These are phyloP conservation scores for Marcusenius ussheri DNA, from an alignment of 2,113 vertebrate genomes.

Conservation along the genomic window DNA sequence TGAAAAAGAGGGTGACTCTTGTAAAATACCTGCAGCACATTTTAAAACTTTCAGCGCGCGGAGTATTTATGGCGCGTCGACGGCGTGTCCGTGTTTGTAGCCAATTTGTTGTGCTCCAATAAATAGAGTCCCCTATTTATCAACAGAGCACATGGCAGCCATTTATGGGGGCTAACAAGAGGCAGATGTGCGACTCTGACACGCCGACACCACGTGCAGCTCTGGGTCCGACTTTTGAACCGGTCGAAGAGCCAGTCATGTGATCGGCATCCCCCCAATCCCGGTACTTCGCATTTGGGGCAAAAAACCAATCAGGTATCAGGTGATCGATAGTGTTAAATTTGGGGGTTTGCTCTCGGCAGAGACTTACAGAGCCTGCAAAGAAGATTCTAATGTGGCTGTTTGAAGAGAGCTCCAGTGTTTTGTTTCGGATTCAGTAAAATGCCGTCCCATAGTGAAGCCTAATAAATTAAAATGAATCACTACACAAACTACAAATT, in stretches of 20 bases:
- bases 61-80: slow-evolving; percentile 67
- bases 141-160: slow-evolving; percentile 74
- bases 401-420: neutral
- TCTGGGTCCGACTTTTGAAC: slow-evolving; percentile 45
- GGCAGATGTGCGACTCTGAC: slow-evolving; percentile 74
- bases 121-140: slow-evolving; percentile 72
- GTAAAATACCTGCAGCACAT: slow-evolving; percentile 63
- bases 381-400: neutral
- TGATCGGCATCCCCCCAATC: slow-evolving; percentile 25
- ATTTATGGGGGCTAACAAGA: slow-evolving; percentile 72
- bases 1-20: slow-evolving; percentile 44
- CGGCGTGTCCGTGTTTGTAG: slow-evolving; percentile 71
- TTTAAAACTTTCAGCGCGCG: slow-evolving; percentile 63
- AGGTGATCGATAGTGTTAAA: neutral
- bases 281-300: slow-evolving; percentile 28
- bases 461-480: slow-evolving; percentile 27
- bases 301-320: neutral
- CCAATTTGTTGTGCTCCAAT: slow-evolving; percentile 75
- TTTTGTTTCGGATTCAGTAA: slow-evolving; percentile 24
- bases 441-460: slow-evolving; percentile 13
- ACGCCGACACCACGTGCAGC: slow-evolving; percentile 57
- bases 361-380: slow-evolving; percentile 5
- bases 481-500: slow-evolving; percentile 30
- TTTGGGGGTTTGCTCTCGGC: neutral
- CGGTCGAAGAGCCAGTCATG: slow-evolving; percentile 55